These are phyloP conservation scores for Sebastes paucispinis DNA, from an alignment of 2,797 vertebrate species.

Conservation along the genomic window DNA sequence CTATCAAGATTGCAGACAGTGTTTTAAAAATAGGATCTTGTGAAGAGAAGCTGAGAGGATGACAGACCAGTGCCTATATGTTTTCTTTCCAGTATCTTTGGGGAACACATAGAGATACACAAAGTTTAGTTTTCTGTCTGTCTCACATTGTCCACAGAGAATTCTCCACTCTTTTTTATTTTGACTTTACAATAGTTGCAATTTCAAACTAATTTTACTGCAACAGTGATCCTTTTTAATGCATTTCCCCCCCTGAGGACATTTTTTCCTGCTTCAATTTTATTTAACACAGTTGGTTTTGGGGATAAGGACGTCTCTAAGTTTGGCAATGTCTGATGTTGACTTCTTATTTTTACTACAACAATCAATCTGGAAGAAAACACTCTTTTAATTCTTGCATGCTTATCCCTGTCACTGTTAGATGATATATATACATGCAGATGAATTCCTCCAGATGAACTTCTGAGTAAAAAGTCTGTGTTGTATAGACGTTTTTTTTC, in stretches of 20 bases:
- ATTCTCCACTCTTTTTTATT: background rate
- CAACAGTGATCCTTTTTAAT: constrained; percentile 8
- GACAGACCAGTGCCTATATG: constrained; percentile 38
- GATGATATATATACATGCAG: background rate
- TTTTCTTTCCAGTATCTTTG: constrained; percentile 65
- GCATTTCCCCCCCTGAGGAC: background rate
- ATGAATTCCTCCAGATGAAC: background rate
- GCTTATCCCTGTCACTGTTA: constrained; percentile 10
- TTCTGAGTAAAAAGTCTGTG: background rate
- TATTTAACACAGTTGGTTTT: constrained; percentile 20
- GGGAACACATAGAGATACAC: constrained; percentile 42
- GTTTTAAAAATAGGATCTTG: constrained; percentile 72
- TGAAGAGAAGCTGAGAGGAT: constrained; percentile 27
- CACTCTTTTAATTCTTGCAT: constrained; percentile 40
- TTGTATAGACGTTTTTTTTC: background rate
- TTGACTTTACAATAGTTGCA: constrained; percentile 10
- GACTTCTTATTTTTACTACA: background rate
- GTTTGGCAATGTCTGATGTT: background rate
- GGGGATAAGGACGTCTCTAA: background rate
- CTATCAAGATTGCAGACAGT: constrained; percentile 71
- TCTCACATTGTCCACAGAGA: constrained; percentile 4
- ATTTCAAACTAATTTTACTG: constrained; percentile 76
- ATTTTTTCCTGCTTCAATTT: constrained; percentile 25
- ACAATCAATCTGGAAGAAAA: background rate
- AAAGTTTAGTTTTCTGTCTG: constrained; percentile 20